phyloP scores from a whole-genome alignment of 1,140 invertebrate genomes.

The Formica exsecta region DNA sequence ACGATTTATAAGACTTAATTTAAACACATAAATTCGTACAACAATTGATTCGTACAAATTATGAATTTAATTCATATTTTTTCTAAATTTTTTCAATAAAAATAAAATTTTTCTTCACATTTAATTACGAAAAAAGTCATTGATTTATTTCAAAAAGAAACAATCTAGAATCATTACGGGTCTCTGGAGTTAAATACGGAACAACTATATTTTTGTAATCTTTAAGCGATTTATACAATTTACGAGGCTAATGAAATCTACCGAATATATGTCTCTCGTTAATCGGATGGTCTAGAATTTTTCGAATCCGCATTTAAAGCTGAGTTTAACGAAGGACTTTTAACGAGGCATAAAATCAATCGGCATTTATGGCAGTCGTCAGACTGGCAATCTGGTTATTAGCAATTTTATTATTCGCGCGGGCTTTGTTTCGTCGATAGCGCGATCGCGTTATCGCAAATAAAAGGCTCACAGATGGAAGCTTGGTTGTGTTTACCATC shows the following conservation, averaged over 20 bases:
- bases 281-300: background rate
- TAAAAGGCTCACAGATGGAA: background rate
- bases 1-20: background rate
- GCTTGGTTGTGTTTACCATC: slow-evolving; percentile 17
- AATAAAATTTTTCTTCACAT: background rate
- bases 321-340: slow-evolving; percentile 25
- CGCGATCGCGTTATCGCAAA: background rate
- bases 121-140: background rate
- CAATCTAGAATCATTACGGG: too few relatives aligned
- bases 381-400: slow-evolving; percentile 27
- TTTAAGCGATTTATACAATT: background rate
- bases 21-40: background rate
- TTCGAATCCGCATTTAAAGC: slow-evolving; percentile 28
- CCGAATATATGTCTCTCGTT: background rate
- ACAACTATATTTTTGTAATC: background rate
- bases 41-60: background rate
- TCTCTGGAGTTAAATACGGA: background rate
- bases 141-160: too few relatives aligned
- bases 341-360: slow-evolving; percentile 57
- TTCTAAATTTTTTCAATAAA: background rate
- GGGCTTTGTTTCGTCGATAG: background rate
- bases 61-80: background rate
- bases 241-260: slow-evolving; percentile 13
- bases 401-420: slow-evolving; percentile 46
- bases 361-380: background rate